phyloP scores from a whole-genome alignment of 2,113 vertebrate species.

The Sisor rabdophorus region DNA sequence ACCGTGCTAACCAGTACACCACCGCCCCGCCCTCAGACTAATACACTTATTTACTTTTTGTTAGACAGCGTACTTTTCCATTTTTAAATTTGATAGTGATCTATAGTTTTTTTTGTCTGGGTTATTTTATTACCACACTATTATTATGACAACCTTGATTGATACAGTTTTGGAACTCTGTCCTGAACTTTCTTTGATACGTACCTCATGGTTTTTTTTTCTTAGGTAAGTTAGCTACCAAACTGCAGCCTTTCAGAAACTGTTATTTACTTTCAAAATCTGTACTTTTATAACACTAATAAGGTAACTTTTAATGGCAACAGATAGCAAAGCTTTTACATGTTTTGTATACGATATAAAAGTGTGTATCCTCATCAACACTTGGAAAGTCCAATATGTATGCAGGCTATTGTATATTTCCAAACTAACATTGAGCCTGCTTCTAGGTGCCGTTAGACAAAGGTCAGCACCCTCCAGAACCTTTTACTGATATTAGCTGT shows the following conservation, averaged over 20 bases:
- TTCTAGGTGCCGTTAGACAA: slow-evolving; percentile 44
- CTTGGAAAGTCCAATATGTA: too few species aligned
- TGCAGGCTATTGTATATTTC: neutral
- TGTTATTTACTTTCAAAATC: neutral
- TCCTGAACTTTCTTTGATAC: neutral
- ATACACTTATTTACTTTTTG: neutral
- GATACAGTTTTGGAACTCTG: neutral
- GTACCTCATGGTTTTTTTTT: neutral
- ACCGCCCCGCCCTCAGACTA: too few species aligned
- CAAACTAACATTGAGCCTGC: neutral
- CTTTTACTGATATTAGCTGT: slow-evolving; percentile 88
- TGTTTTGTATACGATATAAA: too few species aligned
- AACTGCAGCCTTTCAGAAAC: neutral
- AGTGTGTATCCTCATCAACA: too few species aligned
- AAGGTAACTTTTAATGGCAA: neutral
- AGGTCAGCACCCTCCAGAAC: slow-evolving; percentile 66
- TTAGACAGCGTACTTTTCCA: neutral
- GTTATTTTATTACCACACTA: neutral
- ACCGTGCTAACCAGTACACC: too few species aligned
- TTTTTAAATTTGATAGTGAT: neutral
- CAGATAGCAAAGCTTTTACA: too few species aligned
- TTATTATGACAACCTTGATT: too few species aligned
- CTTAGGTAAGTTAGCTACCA: neutral
- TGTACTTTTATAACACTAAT: neutral
- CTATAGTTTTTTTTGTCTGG: neutral